phyloP scores from a whole-genome alignment of 2,113 vertebrate species.

The Calidris pygmaea region DNA sequence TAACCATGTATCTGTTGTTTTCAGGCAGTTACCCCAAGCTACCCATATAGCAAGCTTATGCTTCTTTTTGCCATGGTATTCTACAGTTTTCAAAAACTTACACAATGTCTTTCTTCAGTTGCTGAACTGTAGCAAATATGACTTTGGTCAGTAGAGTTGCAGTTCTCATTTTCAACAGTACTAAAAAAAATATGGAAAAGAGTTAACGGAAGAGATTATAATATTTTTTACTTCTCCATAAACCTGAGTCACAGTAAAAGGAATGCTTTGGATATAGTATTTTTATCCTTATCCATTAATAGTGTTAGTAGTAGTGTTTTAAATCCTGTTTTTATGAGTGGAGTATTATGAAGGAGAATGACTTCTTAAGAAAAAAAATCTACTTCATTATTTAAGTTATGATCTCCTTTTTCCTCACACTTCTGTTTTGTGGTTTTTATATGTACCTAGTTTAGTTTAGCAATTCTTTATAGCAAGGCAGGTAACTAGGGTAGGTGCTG shows the following conservation, averaged over 20 bases:
- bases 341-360: not conserved
- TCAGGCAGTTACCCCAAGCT: not conserved
- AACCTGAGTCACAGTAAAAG: not conserved
- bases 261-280: not conserved
- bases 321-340: conserved; percentile 28
- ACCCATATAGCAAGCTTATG: not conserved
- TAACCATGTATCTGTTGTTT: not conserved
- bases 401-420: not conserved
- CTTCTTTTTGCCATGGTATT: not conserved
- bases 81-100: not conserved
- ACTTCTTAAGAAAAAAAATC: conserved; percentile 6
- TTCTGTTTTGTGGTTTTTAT: not conserved
- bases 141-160: not conserved
- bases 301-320: not conserved
- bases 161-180: not conserved
- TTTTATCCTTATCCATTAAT: not conserved
- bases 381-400: not conserved
- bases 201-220: not conserved
- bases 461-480: not conserved
- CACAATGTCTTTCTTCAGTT: not conserved
- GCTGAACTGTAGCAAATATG: not conserved
- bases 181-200: not conserved
- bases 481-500: not conserved
- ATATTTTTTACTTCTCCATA: conserved; percentile 8
- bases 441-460: not conserved